Base-by-base conservation (phyloP, 1,140 invertebrate species). In the Bicyclus anynana region DNA sequence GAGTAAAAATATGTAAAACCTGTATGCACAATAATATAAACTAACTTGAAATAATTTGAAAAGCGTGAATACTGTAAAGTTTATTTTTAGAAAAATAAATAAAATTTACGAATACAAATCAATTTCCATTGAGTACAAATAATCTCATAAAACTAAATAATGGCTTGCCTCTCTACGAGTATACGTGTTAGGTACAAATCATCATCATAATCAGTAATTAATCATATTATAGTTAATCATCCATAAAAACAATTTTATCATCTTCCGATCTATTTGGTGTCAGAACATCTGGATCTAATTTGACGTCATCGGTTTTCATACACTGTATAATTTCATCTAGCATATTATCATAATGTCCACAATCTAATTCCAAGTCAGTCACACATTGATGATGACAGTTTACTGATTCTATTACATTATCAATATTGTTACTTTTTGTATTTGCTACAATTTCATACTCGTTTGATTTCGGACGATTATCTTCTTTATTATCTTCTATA, bases 211-310 rank as follows among this genome's bases (percentile, higher is more conserved):
- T n/a, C n/a, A n/a, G n/a, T n/a, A n/a, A n/a, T n/a, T n/a, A n/a
- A n/a, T n/a, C n/a, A n/a, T n/a, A n/a, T n/a, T n/a, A n/a, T n/a
- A 18, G 37, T 66, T 65, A 81, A 27, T 79, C 58, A 49, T 87
- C 65, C 26, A 88, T 51, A 77, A 89, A 87, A 59, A 84, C 40
- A 55, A 88, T 85, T 62, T 78, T 80, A 26, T 89, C 83, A n/a
- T 65, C 73, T 6, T 66, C 61, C 16, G 68, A 69, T 61, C 85
- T 76, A 47, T 88, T 88, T 0, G 87, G 83, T 42, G 68, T 62
- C 6, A 84, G 61, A 20, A 62, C 37, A 18, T 73, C 67, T 5
- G 83, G 68, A 37, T 86, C 59, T 16, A 77, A 35, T 5, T 59
- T 51, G 2, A 67, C 57, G n/a, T 66, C 47, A 20, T 68, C 74